A percentile compares a stretch with the other conserved stretches of the same genome.
These are phyloP conservation scores for Drosophila barbarae DNA, from an alignment of 2,888 invertebrate genomes.

Conservation along the genomic window DNA sequence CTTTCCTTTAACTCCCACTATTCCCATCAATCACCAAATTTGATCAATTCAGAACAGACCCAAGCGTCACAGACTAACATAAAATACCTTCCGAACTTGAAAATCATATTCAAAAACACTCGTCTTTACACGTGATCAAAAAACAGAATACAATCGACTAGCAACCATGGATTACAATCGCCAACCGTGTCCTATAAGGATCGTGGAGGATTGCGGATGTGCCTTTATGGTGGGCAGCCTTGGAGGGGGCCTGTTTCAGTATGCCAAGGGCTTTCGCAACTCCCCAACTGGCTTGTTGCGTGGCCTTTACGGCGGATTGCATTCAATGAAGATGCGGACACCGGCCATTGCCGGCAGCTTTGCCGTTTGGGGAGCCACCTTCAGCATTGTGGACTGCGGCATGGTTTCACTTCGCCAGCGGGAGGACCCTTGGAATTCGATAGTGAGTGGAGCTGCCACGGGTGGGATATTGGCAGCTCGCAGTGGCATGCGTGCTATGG, in stretches of 20 bases:
- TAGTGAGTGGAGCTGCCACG: constrained; percentile 59
- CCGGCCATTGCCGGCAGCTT: constrained; percentile 62
- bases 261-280: constrained; percentile 57
- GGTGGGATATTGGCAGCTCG: constrained; percentile 63
- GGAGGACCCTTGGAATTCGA: constrained; percentile 64
- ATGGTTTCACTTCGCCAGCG: constrained; percentile 55
- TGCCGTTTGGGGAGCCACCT: constrained; percentile 65
- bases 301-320: constrained; percentile 57
- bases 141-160: not conserved
- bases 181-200: constrained; percentile 63
- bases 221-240: constrained; percentile 64
- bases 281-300: constrained; percentile 54
- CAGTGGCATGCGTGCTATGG: constrained; percentile 60
- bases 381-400: constrained; percentile 63
- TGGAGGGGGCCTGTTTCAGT: constrained; percentile 62
- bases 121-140: constrained; percentile 19
- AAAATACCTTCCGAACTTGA: not conserved
- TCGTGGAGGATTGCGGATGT: constrained; percentile 67
- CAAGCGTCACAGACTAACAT: constrained; percentile 6
- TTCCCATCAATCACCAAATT: not conserved
- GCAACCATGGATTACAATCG: constrained; percentile 62
- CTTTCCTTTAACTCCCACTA: not conserved
- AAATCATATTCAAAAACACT: constrained; percentile 34
- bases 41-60: not conserved
- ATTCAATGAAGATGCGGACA: constrained; percentile 59